Evolutionary conservation across 2,113 vertebrate genomes (phyloP), one percentile per base, ranked within the genome.

Genomic region (Erythrocercus mccallii): DNA sequence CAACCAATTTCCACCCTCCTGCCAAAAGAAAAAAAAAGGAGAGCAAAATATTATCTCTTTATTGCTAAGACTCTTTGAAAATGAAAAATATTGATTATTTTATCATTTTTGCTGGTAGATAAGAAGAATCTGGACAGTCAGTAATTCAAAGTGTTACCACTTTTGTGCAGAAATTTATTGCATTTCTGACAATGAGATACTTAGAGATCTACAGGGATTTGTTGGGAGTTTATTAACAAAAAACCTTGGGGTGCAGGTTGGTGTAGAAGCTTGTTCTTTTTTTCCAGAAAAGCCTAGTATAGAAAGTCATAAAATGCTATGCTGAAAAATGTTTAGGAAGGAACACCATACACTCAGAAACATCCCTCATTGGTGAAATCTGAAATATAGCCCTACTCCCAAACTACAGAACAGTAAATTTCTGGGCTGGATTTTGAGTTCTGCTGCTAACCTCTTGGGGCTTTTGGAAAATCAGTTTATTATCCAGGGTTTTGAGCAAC

Each of bases 21-120:
- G 20, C 25, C 40, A 30, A 50, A 25, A 68, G 37, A 25, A 66
- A 30, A 38, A 33, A 57, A 40, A 15, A 10, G 4, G 13, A 40
- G 48, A 90, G 24, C 5, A 86, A 74, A 90, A 86, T 57, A 7
- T 90, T 96, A 81, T 93, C 68, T 88, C 56, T 82, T 82, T 92
- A 88, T 94, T 96, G 79, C 64, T 85, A 93, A 96, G 92, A 38
- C 42, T 94, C 71, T 71, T 86, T 94, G 86, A 86, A 95, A 97
- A 97, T 88, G 90, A 92, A 84, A 95, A 85, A 8, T 94, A 95
- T 95, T 97, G 93, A 97, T 97, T 95, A 87, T 95, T 97, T 97
- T 97, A 96, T 96, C 74, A 90, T 69, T 96, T 97, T 84, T 96
- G 65, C 54, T 92, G 81, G 57, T 83, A 96, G 92, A 88, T 96